These are phyloP conservation scores for Barnardius zonarius DNA, from an alignment of 2,113 vertebrate genomes.

Conservation along the genomic window DNA sequence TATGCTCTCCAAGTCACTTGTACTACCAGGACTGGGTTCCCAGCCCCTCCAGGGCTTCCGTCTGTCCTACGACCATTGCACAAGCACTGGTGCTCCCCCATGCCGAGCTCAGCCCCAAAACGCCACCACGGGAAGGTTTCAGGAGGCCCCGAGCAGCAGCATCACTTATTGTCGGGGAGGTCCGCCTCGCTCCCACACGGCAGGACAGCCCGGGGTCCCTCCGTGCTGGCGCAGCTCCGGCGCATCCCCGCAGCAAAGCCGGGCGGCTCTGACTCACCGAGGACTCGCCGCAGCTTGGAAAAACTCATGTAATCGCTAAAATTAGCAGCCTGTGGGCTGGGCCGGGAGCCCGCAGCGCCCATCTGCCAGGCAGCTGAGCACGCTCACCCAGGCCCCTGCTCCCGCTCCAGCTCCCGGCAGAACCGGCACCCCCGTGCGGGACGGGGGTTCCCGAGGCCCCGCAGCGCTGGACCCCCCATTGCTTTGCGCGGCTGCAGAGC, in stretches of 20 bases:
- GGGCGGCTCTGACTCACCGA: neutral
- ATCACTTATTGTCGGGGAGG: neutral
- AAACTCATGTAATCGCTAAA: constrained; percentile 42
- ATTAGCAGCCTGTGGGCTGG: constrained; percentile 50
- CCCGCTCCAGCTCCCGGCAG: neutral
- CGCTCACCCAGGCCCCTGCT: neutral
- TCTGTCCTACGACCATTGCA: neutral
- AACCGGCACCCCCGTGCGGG: neutral
- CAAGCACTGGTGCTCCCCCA: neutral
- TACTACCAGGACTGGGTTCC: neutral
- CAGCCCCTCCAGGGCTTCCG: neutral
- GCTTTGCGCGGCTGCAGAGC: neutral
- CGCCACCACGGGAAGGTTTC: fast-evolving
- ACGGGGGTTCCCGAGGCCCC: fast-evolving
- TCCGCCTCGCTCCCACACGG: neutral
- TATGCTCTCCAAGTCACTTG: fast-evolving
- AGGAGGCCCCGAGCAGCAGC: neutral
- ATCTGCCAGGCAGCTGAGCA: constrained; percentile 42
- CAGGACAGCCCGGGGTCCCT: neutral
- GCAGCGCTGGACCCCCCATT: neutral
- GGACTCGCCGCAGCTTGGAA: neutral
- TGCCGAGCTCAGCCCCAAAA: neutral
- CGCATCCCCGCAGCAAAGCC: neutral
- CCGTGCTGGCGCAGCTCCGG: neutral
- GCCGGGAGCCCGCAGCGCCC: neutral